These are phyloP conservation scores for Dolichopus griseipennis DNA, from an alignment of 2,888 invertebrate species.

Conservation along the genomic window DNA sequence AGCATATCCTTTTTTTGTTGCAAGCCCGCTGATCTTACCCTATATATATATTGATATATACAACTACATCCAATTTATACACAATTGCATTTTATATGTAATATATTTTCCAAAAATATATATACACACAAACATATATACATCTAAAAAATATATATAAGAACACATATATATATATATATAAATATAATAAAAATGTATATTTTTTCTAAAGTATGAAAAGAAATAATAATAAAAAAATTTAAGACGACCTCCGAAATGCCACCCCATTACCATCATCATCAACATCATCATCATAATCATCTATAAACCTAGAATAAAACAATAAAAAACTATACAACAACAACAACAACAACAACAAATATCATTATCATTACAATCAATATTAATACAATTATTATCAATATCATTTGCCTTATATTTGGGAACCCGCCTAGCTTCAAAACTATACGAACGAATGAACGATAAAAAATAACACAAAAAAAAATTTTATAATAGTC, in stretches of 20 bases:
- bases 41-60: no score
- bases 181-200: background rate
- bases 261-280: constrained; percentile 1
- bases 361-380: background rate
- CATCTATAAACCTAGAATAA: no score
- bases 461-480: no score
- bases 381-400: background rate
- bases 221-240: no score
- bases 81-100: background rate
- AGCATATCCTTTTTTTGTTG: background rate
- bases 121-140: no score
- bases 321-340: no score
- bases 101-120: background rate
- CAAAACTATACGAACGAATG: background rate
- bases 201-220: no score
- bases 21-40: background rate
- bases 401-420: background rate
- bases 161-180: no score
- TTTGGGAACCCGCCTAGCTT: background rate
- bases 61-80: background rate
- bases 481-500: no score
- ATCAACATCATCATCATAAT: background rate
- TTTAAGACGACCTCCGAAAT: background rate
- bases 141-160: no score
- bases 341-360: no score